Percentiles rank a stretch among this genome's conserved stretches.
Evolutionary conservation across 2,797 vertebrate species (phyloP).

Genomic region (Odontamblyopus lacepedii): DNA sequence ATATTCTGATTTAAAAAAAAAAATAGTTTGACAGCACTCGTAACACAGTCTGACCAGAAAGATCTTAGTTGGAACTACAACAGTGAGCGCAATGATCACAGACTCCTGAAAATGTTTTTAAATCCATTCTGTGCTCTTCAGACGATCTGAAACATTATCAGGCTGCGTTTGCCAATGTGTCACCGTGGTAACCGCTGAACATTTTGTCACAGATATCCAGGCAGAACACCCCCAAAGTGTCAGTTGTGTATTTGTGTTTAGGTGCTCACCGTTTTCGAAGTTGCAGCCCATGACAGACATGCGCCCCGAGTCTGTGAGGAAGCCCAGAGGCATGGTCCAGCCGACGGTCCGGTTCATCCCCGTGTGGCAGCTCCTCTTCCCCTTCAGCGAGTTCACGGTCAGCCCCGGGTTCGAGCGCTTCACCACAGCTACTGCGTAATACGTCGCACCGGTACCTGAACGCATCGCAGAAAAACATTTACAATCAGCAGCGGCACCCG

Average conservation of each 20-base stretch:
- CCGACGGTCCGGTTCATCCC: constrained; percentile 87
- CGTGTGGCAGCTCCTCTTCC: constrained; percentile 88
- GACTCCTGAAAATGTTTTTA: no score
- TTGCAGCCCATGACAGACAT: constrained; percentile 89
- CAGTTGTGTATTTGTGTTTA: background rate
- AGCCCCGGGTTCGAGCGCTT: constrained; percentile 71
- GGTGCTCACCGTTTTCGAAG: constrained; percentile 76
- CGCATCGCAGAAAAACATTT: background rate
- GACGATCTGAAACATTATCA: no score
- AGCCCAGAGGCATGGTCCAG: constrained; percentile 92
- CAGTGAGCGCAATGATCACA: no score
- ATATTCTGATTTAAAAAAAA: no score
- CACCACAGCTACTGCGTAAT: constrained; percentile 90
- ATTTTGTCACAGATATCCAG: no score
- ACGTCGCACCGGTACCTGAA: constrained; percentile 69
- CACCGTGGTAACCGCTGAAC: no score
- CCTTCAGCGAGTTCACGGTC: constrained; percentile 82
- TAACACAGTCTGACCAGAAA: no score
- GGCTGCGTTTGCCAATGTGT: no score
- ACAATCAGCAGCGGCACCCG: background rate
- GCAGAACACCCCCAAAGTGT: no score
- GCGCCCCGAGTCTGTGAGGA: constrained; percentile 83
- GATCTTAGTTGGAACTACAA: no score
- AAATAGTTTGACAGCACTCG: no score
- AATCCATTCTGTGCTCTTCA: no score